Evolutionary conservation across 2,888 invertebrate genomes (phyloP).

Genomic region (Lissonota sp.): DNA sequence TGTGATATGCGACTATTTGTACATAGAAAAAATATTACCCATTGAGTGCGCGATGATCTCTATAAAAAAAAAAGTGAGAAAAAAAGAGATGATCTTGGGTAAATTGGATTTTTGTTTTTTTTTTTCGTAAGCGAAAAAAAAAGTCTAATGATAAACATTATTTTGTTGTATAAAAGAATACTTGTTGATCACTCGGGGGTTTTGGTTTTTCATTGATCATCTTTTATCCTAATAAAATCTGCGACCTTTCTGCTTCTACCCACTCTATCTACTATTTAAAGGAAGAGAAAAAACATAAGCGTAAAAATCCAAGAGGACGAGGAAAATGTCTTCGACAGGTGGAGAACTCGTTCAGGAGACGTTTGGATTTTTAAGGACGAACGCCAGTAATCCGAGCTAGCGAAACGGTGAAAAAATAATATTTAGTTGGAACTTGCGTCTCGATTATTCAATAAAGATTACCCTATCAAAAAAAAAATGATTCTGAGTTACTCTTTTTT

Average conservation of each 20-base stretch:
- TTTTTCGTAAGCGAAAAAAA: conserved; percentile 51
- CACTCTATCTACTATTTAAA: conserved; percentile 37
- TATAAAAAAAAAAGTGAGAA: conserved; percentile 26
- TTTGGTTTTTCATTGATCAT: conserved; percentile 75
- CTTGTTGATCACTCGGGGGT: conserved; percentile 76
- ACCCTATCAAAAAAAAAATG: conserved; percentile 62
- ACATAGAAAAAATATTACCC: conserved; percentile 70
- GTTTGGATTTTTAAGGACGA: conserved; percentile 69
- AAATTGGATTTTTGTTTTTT: conserved; percentile 47
- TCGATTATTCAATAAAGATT: conserved; percentile 73
- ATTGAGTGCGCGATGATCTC: conserved; percentile 45
- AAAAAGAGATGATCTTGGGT: conserved; percentile 61
- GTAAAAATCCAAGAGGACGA: conserved; percentile 25
- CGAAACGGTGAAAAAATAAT: conserved; percentile 67
- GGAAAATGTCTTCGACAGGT: conserved; percentile 62
- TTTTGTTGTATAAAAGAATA: conserved; percentile 80
- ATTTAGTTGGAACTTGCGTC: conserved; percentile 72
- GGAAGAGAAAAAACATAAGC: conserved; percentile 21
- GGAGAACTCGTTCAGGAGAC: conserved; percentile 65
- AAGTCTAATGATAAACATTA: conserved; percentile 69
- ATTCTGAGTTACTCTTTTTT: conserved; percentile 18
- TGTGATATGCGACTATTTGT: conserved; percentile 80
- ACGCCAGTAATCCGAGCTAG: conserved; percentile 70
- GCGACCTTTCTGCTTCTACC: conserved; percentile 55
- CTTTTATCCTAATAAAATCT: conserved; percentile 70